Percentiles rank a stretch among this genome's conserved stretches.
Conservation (phyloP, 2,888 invertebrate species). For the Isoperla grammatica region DNA sequence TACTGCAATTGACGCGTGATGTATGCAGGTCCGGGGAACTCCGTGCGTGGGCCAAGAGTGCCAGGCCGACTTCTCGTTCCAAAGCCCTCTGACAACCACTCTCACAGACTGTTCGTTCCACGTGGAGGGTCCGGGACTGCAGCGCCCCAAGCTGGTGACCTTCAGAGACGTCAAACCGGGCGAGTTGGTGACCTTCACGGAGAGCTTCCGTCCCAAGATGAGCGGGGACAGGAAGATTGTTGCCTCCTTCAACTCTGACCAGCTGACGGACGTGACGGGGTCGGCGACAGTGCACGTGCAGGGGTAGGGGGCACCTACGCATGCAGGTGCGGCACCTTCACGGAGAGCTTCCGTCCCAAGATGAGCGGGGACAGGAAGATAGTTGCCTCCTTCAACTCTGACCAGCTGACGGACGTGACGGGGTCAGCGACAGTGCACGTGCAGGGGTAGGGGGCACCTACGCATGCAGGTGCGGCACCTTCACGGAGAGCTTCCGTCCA, state of each 20-base stretch:
- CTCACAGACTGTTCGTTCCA: constrained; percentile 63
- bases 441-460: background rate
- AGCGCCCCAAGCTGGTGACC: constrained; percentile 42
- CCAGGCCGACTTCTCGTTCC: constrained; percentile 46
- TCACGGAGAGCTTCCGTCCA: constrained; percentile 43
- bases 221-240: constrained; percentile 58
- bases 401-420: constrained; percentile 58
- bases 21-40: constrained; percentile 39
- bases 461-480: background rate
- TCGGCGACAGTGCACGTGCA: constrained; percentile 49
- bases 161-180: constrained; percentile 57
- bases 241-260: constrained; percentile 59
- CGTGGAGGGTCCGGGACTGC: constrained; percentile 64
- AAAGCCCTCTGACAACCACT: constrained; percentile 58
- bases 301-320: background rate
- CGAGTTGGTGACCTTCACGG: constrained; percentile 56
- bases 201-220: constrained; percentile 54
- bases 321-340: background rate
- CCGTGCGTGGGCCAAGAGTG: constrained; percentile 40
- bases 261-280: constrained; percentile 59
- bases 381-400: constrained; percentile 60
- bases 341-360: constrained; percentile 46
- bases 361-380: constrained; percentile 56
- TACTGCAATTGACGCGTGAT: no score
- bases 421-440: constrained; percentile 47